A percentile compares a stretch with the other conserved stretches of the same genome.
phyloP scores from a whole-genome alignment of 2,113 vertebrate species.

The Diphyllodes magnificus region DNA sequence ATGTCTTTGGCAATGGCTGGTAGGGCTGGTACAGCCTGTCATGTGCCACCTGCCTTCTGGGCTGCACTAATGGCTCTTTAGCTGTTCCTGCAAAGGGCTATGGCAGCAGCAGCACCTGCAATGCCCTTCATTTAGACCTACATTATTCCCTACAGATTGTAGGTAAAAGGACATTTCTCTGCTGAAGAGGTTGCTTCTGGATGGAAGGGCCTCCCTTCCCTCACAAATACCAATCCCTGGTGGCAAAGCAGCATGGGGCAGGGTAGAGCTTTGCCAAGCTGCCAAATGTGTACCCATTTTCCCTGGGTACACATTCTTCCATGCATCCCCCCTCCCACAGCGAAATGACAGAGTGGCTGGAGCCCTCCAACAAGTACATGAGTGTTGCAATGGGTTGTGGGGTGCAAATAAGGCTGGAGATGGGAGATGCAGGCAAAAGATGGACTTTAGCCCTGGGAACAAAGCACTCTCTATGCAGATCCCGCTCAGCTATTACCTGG shows the following conservation, averaged over 20 bases:
- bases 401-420: neutral
- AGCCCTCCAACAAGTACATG: neutral
- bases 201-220: neutral
- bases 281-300: neutral
- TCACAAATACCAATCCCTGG: neutral
- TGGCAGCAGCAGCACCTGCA: neutral
- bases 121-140: neutral
- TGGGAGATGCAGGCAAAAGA: neutral
- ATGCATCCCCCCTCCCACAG: accelerated
- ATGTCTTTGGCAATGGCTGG: neutral
- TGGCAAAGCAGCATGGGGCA: neutral
- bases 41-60: neutral
- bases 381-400: neutral
- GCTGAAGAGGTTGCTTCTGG: neutral
- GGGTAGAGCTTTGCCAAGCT: neutral
- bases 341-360: accelerated
- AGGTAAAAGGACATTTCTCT: neutral
- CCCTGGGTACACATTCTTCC: neutral
- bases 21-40: neutral
- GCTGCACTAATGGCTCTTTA: neutral
- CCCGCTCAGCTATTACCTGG: neutral
- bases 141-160: neutral
- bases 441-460: neutral
- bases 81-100: neutral
- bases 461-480: neutral